Conservation (phyloP, 2,797 vertebrate species). For the Acipenser oxyrinchus region DNA sequence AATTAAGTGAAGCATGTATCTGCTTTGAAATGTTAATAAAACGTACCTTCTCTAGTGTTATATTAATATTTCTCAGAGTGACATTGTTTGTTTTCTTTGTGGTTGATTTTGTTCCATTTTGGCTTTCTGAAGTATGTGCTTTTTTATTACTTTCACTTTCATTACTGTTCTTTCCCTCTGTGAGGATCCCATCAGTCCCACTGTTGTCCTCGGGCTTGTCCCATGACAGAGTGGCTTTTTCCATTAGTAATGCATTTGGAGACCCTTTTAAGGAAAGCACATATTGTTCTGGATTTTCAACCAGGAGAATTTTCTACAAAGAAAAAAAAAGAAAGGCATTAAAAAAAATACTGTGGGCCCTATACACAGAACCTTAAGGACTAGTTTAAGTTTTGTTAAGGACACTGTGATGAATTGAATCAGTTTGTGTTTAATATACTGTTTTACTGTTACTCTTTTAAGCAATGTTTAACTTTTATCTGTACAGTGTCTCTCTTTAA, state of each 20-base stretch:
- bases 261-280: constrained; percentile 44
- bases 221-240: constrained; percentile 68
- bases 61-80: constrained; percentile 55
- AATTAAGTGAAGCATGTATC: neutral
- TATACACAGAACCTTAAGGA: too few species aligned
- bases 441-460: too few species aligned
- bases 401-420: too few species aligned
- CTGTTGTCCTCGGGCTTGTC: constrained; percentile 14
- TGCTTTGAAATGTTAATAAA: neutral
- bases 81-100: constrained; percentile 11
- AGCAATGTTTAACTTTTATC: too few species aligned
- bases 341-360: too few species aligned
- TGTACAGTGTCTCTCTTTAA: too few species aligned
- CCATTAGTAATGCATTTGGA: constrained; percentile 53
- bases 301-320: constrained; percentile 61
- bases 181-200: neutral
- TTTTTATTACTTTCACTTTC: neutral
- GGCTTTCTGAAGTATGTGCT: neutral
- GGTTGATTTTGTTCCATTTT: constrained; percentile 9
- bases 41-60: constrained; percentile 62
- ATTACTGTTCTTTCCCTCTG: constrained; percentile 4
- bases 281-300: constrained; percentile 63
- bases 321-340: constrained; percentile 24
- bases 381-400: too few species aligned
- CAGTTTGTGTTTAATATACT: too few species aligned